These are phyloP conservation scores for Borostomias antarcticus DNA, from an alignment of 2,797 vertebrate species.

Conservation along the genomic window DNA sequence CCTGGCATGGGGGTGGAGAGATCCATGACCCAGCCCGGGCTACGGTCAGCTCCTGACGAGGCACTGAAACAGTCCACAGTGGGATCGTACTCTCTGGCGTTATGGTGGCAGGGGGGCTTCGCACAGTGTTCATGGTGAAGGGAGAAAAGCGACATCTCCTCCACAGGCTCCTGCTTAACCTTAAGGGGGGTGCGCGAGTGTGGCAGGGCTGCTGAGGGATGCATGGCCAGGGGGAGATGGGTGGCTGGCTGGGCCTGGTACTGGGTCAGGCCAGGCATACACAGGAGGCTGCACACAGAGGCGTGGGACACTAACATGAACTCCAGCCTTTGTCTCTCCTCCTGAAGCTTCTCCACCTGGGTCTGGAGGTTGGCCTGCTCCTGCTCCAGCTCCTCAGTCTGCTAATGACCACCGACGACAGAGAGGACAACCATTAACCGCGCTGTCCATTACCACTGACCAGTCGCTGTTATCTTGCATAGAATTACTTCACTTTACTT, in stretches of 20 bases:
- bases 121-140: slow-evolving; percentile 80
- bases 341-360: slow-evolving; percentile 81
- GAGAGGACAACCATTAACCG: not conserved
- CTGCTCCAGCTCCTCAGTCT: slow-evolving; percentile 81
- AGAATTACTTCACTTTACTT: no score
- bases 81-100: slow-evolving; percentile 60
- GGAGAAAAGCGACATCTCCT: slow-evolving; percentile 67
- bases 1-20: slow-evolving; percentile 80
- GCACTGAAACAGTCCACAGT: slow-evolving; percentile 81
- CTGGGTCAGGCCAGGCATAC: slow-evolving; percentile 65
- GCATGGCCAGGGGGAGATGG: slow-evolving; percentile 52
- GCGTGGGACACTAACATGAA: slow-evolving; percentile 83
- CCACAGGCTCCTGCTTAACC: slow-evolving; percentile 80
- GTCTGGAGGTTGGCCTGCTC: slow-evolving; percentile 83
- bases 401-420: slow-evolving; percentile 56
- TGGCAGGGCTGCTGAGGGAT: slow-evolving; percentile 39
- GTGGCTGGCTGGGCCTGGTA: slow-evolving; percentile 29
- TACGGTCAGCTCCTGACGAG: slow-evolving; percentile 80
- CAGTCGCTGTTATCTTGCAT: no score
- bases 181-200: slow-evolving; percentile 61
- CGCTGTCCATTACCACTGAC: not conserved
- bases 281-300: slow-evolving; percentile 79
- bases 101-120: slow-evolving; percentile 81
- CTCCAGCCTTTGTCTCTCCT: slow-evolving; percentile 83
- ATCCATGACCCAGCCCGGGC: slow-evolving; percentile 80